phyloP scores from a whole-genome alignment of 2,888 invertebrate genomes.

The Iphiclides podalirius region DNA sequence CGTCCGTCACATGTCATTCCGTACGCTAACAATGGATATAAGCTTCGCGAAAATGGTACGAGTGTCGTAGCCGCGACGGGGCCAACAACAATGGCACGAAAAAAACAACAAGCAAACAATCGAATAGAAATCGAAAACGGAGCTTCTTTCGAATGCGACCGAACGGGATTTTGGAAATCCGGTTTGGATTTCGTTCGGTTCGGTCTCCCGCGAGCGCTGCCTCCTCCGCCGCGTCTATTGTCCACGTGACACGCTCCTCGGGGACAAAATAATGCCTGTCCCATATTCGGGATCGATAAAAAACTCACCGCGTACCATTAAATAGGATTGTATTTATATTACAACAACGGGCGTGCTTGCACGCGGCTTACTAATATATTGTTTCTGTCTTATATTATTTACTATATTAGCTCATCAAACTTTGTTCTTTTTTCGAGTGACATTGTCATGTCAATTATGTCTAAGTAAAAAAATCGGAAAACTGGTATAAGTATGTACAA shows the following conservation, averaged over 20 bases:
- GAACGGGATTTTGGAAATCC: slow-evolving; percentile 79
- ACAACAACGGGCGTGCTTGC: slow-evolving; percentile 4
- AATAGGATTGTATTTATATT: slow-evolving; percentile 12
- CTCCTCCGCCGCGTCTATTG: slow-evolving; percentile 53
- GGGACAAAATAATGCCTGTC: slow-evolving; percentile 30
- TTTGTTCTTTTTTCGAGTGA: neutral
- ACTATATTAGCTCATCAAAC: neutral
- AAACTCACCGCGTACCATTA: slow-evolving; percentile 27
- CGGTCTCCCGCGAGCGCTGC: slow-evolving; percentile 45
- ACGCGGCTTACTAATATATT: neutral
- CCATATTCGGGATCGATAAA: slow-evolving; percentile 29
- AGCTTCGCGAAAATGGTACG: slow-evolving; percentile 75
- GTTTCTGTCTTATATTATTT: neutral
- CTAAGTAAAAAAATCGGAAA: too few species aligned
- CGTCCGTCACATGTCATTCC: slow-evolving; percentile 70
- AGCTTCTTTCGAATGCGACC: slow-evolving; percentile 69
- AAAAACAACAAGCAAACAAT: slow-evolving; percentile 71
- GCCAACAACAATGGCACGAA: slow-evolving; percentile 61
- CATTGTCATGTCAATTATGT: too few species aligned
- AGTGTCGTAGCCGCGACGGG: slow-evolving; percentile 64
- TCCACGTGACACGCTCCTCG: slow-evolving; percentile 33
- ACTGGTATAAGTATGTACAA: too few species aligned
- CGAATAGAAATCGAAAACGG: slow-evolving; percentile 78
- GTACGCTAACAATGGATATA: slow-evolving; percentile 65
- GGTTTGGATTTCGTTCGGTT: slow-evolving; percentile 70